These are phyloP conservation scores for Telmatherina bonti DNA, from an alignment of 2,797 vertebrate species.

Conservation along the genomic window DNA sequence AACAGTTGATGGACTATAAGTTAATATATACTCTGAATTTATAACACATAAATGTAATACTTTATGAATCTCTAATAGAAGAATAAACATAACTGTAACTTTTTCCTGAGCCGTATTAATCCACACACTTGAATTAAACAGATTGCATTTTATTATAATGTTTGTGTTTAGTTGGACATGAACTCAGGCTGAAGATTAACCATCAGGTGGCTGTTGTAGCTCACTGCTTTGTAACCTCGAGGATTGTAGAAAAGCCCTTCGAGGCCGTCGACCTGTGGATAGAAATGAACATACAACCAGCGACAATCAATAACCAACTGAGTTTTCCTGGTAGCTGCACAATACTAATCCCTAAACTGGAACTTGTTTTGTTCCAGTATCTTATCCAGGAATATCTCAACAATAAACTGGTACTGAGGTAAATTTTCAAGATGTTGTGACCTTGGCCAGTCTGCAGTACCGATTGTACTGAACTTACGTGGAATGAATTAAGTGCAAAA, in stretches of 20 bases:
- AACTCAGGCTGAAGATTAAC: not conserved
- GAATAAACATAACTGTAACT: not conserved
- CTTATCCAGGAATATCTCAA: not conserved
- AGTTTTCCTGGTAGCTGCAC: not conserved
- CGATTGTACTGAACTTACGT: not conserved
- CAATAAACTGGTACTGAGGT: not conserved
- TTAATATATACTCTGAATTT: not conserved
- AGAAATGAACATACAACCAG: not conserved
- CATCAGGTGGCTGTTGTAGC: no score
- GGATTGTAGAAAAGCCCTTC: no score
- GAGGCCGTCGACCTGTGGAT: not conserved
- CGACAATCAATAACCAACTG: not conserved
- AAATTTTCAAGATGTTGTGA: not conserved
- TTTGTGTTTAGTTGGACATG: not conserved
- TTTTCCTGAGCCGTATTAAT: conserved; percentile 5
- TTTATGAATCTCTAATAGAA: no score
- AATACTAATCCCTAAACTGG: not conserved
- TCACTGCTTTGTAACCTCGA: no score
- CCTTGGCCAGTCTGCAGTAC: not conserved
- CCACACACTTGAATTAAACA: conserved; percentile 6
- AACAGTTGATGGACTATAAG: not conserved
- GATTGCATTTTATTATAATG: conserved; percentile 14
- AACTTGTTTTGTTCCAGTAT: not conserved
- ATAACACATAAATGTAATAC: no score
- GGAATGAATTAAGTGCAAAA: not conserved